Evolutionary conservation across 1,140 invertebrate species (phyloP), one percentile per base, ranked within the genome.

Genomic region (Acyrthosiphon pisum): DNA sequence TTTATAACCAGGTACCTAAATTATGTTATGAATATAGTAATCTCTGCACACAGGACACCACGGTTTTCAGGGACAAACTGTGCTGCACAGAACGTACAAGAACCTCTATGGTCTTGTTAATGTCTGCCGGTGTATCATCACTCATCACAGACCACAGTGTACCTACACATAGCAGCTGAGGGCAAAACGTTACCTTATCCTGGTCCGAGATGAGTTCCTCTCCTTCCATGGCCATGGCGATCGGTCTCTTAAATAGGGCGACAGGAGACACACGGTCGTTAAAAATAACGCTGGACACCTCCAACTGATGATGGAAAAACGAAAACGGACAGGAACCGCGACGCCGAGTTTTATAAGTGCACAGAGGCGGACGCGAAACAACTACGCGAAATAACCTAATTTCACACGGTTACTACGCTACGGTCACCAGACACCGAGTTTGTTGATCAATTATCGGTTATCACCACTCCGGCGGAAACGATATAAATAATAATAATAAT

Each of bases 121-220:
- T 23, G 22, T 56, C 53, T 7, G 9, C 48, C 48, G 48, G 11
- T 50, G 48, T 50, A 6, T 46, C 44, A 46, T 46, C 6, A 46
- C 44, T 46, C 44, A 46, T 46, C 44, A 9, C 41, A 41, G 41
- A 41, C 9, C 48, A 50, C 48, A 50, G 18, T 50, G 18, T 11
- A 50, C 11, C 48, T 50, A 18, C 48, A 48, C 48, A 9, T 1
- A 50, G 48, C 18, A 50, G 48, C 11, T 22, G 50, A 20, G 50
- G 3, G 50, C 2, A 53, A 68, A 68, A 76, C n/a, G 60, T 76
- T 76, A 95, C 95, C 97, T 98, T 98, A 96, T 98, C 97, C 95
- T 97, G 96, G 96, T 98, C 97, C 95, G 97, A 97, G 95, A 98
- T 97, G 95, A 97, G 96, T 96, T 97, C 97, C 96, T 97, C 97